These are phyloP conservation scores for Callithrix jacchus DNA, from an alignment of 2,113 vertebrate genomes.

Conservation along the genomic window DNA sequence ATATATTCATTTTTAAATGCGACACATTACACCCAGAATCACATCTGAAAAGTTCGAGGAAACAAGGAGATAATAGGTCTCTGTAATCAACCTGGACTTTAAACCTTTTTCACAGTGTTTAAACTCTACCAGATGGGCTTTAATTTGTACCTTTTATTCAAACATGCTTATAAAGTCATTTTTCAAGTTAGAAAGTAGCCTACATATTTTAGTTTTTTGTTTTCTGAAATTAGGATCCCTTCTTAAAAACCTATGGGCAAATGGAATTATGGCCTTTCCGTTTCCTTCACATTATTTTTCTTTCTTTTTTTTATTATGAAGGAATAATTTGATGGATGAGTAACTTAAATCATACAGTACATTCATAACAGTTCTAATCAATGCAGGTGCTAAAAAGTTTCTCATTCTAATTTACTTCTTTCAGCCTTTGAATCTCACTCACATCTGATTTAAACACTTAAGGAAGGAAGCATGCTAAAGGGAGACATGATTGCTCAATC, in stretches of 20 bases:
- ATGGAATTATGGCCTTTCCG: neutral
- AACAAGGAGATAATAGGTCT: neutral
- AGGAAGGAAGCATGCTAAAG: neutral
- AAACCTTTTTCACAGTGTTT: neutral
- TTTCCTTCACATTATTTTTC: neutral
- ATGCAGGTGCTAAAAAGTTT: neutral
- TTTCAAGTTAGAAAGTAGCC: conserved; percentile 12
- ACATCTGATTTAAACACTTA: neutral
- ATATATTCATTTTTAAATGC: neutral
- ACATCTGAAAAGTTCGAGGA: neutral
- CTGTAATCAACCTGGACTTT: neutral
- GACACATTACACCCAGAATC: neutral
- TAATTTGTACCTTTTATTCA: conserved; percentile 40
- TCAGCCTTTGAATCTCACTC: neutral
- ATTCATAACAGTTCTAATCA: neutral
- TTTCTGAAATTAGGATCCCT: neutral
- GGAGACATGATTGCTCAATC: neutral
- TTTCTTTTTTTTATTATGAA: too few relatives aligned
- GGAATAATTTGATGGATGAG: neutral
- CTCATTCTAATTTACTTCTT: neutral
- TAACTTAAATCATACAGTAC: neutral
- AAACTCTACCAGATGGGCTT: neutral
- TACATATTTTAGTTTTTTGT: neutral
- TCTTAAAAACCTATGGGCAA: conserved; percentile 30
- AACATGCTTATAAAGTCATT: neutral